Conservation (phyloP, 2,113 vertebrate genomes). For the Potamarius usumacintae region DNA sequence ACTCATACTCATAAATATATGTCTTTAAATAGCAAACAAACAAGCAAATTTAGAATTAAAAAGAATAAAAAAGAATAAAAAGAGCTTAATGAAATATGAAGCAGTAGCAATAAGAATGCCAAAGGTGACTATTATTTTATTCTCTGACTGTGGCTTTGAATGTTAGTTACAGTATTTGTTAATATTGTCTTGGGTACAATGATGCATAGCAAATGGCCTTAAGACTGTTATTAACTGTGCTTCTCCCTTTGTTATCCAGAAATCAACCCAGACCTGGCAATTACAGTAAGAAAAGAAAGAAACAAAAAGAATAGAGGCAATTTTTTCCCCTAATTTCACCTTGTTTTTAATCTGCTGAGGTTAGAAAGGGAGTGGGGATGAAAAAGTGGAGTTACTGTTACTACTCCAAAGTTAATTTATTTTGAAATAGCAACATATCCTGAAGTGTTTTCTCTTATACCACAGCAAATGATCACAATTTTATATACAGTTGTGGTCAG, state of each 20-base stretch:
- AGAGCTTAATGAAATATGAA: background rate
- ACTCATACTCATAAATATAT: background rate
- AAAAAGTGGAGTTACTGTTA: too few species aligned
- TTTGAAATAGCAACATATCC: background rate
- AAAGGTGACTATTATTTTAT: background rate
- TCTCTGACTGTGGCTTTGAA: background rate
- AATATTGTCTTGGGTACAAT: conserved; percentile 4
- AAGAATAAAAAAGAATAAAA: background rate
- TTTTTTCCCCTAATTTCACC: too few species aligned
- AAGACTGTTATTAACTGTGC: conserved; percentile 16
- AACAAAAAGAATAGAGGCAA: background rate
- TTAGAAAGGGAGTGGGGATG: background rate
- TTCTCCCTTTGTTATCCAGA: background rate
- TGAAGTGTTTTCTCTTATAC: too few species aligned
- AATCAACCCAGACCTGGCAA: background rate
- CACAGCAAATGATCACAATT: background rate
- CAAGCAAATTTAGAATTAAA: background rate
- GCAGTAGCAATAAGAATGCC: background rate
- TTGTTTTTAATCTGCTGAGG: background rate
- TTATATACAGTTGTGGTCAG: too few species aligned
- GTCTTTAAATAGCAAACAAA: background rate
- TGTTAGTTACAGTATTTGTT: background rate
- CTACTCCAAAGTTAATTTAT: background rate
- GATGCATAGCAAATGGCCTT: background rate
- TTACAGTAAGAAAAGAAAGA: background rate